phyloP scores from a whole-genome alignment of 2,888 invertebrate genomes.

The Cephus runcator region DNA sequence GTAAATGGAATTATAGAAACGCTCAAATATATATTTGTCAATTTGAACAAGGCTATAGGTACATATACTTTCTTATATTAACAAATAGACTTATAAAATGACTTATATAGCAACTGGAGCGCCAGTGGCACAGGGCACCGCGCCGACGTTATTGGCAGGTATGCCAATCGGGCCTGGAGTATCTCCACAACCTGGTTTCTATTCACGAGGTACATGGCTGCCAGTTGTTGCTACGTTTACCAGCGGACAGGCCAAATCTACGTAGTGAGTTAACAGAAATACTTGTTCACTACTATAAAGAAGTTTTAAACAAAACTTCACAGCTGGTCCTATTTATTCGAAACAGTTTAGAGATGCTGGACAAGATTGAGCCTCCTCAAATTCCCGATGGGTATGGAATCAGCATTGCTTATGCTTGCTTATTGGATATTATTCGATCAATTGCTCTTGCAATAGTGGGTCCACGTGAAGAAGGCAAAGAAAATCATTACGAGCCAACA shows the following conservation, averaged over 20 bases:
- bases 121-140: slow-evolving; percentile 69
- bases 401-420: slow-evolving; percentile 93
- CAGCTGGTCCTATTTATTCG: not conserved
- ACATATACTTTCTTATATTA: slow-evolving; percentile 36
- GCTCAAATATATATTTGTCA: slow-evolving; percentile 11
- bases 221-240: slow-evolving; percentile 88
- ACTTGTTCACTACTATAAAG: too few species aligned
- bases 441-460: slow-evolving; percentile 79
- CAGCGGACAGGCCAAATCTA: slow-evolving; percentile 86
- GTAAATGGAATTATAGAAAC: not conserved
- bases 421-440: slow-evolving; percentile 91
- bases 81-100: slow-evolving; percentile 1
- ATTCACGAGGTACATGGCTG: slow-evolving; percentile 92
- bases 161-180: slow-evolving; percentile 80
- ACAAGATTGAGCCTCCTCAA: slow-evolving; percentile 91
- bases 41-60: slow-evolving; percentile 58
- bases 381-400: slow-evolving; percentile 98
- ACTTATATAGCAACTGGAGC: slow-evolving; percentile 56
- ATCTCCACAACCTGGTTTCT: slow-evolving; percentile 90
- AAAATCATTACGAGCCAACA: slow-evolving; percentile 63
- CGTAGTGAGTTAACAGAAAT: slow-evolving; percentile 78
- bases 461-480: slow-evolving; percentile 64
- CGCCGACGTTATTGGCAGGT: slow-evolving; percentile 74
- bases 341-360: slow-evolving; percentile 91
- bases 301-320: slow-evolving; percentile 9